phyloP scores from a whole-genome alignment of 2,888 invertebrate species.

The Willowsia nigromaculata region DNA sequence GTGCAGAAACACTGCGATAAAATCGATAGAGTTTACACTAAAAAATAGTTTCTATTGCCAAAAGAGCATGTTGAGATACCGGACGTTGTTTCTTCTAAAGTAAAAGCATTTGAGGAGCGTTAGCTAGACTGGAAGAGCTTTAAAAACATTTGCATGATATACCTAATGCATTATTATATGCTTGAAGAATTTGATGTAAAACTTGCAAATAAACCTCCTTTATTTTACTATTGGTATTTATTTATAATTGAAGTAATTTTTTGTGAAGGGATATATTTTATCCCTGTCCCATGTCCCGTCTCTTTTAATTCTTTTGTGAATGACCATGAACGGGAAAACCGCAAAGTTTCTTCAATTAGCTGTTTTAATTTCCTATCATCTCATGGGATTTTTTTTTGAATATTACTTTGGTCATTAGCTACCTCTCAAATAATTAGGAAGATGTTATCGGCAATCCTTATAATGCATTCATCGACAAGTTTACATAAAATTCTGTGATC shows the following conservation, averaged over 20 bases:
- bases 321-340: conserved; percentile 12
- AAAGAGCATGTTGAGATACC: neutral
- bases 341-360: neutral
- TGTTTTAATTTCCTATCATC: neutral
- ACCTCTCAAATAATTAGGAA: conserved; percentile 1
- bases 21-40: neutral
- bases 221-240: no score
- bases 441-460: neutral
- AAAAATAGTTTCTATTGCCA: neutral
- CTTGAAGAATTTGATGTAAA: no score
- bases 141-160: no score
- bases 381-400: neutral
- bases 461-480: neutral
- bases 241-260: neutral
- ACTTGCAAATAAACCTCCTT: no score
- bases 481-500: neutral
- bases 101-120: no score
- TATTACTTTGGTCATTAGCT: neutral
- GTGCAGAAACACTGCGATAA: neutral
- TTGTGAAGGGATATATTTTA: neutral
- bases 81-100: no score
- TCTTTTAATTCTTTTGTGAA: no score
- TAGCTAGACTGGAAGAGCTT: no score
- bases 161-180: no score
- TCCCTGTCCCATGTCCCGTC: neutral